Base-by-base conservation (phyloP, 2,888 invertebrate species). In the Dioctria rufipes region DNA sequence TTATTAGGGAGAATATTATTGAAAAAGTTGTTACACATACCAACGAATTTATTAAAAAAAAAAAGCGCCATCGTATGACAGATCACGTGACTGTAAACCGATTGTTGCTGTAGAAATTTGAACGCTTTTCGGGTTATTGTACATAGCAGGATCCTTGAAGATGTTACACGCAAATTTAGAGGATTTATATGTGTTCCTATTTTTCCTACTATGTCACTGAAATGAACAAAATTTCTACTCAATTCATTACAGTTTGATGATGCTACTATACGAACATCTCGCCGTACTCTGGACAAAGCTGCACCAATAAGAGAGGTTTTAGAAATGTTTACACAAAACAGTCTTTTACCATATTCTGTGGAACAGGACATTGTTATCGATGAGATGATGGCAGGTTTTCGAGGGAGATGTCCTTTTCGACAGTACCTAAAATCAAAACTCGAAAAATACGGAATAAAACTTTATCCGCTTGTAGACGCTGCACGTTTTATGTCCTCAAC, bases 281-380 rank as follows among this genome's bases (percentile, higher is more conserved):
- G 66, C 9, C 66, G 66, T 66, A 66, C 66, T 66, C 66, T 66
- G 8, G 66, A 66, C 42, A 66, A 66, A 66, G 66, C 66, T 66
- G 66, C 66, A 25, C 66, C 66, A 66, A 66, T 66, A 66, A 66
- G 66, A 66, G 66, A 42, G n/a, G 42, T 66, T 66, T 66, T 66
- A 42, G 42, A 3, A 13, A 66, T 42, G 3, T 66, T 66, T 66
- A 42, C 66, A 66, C 66, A 66, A 40, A 66, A 66, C 66, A 42
- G 66, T 42, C 66, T 66, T 39, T 66, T 66, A n/a, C 66, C 66
- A 42, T 66, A 66, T 66, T 66, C 66, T 13, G 66, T 66, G 42
- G 83, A 82, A 80, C 75, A 84, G 61, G 81, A 84, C 46, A 84
- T 85, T 79, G 83, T 83, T 58, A 84, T 85, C 58, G 84, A 85